Conservation (phyloP, 2,888 invertebrate species). For the Physocephala rufipes region DNA sequence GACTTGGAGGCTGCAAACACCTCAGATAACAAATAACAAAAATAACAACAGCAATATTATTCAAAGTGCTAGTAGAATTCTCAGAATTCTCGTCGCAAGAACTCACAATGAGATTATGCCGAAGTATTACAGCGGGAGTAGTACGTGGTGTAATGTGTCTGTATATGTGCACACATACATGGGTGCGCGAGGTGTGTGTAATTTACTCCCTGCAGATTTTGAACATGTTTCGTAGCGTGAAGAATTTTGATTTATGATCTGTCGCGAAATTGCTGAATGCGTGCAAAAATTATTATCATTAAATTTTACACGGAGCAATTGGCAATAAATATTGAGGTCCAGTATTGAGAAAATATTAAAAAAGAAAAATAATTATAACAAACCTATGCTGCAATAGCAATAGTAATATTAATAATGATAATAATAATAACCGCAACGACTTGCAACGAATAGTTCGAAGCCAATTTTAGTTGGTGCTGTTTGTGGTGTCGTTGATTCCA, state of each 20-base stretch:
- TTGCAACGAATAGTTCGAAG: conserved; percentile 15
- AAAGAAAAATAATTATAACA: too few relatives aligned
- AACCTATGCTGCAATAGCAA: not conserved
- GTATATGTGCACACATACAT: too few relatives aligned
- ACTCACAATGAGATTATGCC: too few relatives aligned
- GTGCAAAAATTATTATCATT: conserved; percentile 41
- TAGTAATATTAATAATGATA: not conserved
- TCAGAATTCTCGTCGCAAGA: too few relatives aligned
- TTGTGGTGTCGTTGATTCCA: conserved; percentile 44
- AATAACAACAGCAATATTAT: too few relatives aligned
- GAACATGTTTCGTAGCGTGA: conserved; percentile 57
- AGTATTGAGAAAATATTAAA: not conserved
- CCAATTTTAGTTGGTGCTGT: not conserved
- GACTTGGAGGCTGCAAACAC: not conserved
- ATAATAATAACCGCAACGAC: not conserved
- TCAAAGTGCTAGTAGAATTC: too few relatives aligned
- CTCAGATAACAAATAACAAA: conserved; percentile 44
- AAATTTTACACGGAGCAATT: conserved; percentile 21
- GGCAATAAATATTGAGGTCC: not conserved
- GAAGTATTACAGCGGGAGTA: too few relatives aligned
- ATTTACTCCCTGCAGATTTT: too few relatives aligned
- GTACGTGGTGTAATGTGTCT: too few relatives aligned
- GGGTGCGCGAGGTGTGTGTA: too few relatives aligned
- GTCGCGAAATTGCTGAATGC: conserved; percentile 58
- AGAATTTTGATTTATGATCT: conserved; percentile 64